phyloP scores from a whole-genome alignment of 2,113 vertebrate genomes.

The Laterallus jamaicensis region DNA sequence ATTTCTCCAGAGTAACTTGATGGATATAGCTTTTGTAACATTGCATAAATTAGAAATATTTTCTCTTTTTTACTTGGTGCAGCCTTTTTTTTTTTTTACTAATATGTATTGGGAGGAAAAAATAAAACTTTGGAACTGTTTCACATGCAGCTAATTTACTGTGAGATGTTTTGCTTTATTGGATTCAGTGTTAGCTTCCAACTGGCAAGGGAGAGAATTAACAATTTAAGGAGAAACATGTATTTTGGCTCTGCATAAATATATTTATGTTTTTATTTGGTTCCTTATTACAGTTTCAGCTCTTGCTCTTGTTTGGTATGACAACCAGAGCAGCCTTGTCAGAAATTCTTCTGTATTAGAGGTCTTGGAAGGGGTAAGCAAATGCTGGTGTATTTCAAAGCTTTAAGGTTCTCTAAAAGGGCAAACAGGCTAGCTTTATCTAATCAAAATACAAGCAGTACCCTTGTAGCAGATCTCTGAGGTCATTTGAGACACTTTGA shows the following conservation, averaged over 20 bases:
- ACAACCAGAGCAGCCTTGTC: neutral
- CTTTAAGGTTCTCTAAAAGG: neutral
- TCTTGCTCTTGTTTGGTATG: neutral
- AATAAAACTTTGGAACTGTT: neutral
- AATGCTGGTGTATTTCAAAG: neutral
- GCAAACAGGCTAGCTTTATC: neutral
- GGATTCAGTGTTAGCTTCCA: neutral
- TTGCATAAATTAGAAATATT: conserved; percentile 29
- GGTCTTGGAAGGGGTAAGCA: neutral
- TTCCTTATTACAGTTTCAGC: neutral
- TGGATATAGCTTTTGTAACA: neutral
- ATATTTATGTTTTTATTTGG: neutral
- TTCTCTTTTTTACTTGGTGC: neutral
- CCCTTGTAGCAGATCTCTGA: neutral
- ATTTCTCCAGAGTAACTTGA: conserved; percentile 6
- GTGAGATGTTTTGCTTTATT: neutral
- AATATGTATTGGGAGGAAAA: neutral
- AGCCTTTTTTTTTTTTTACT: neutral
- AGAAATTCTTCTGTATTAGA: neutral
- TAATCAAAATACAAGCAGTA: neutral
- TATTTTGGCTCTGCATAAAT: neutral
- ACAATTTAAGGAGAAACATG: neutral
- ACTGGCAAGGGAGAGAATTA: neutral
- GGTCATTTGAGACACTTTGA: neutral
- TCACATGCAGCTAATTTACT: conserved; percentile 17